Base-by-base conservation (phyloP, 2,113 vertebrate genomes). In the Montifringilla adamsi region DNA sequence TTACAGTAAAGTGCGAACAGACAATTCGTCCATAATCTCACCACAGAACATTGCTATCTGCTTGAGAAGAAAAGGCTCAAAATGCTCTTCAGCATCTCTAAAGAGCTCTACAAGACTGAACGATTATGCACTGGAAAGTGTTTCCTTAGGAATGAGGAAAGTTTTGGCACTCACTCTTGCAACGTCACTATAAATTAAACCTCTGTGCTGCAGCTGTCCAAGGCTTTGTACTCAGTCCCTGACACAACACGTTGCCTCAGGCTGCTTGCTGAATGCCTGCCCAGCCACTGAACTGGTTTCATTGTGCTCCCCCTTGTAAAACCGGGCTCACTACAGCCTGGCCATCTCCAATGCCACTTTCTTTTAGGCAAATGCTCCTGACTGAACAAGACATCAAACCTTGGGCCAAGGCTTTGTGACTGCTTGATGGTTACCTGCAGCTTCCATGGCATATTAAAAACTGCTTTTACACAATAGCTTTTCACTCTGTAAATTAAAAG, bases 161-260 rank as follows among this genome's bases (percentile, higher is more conserved):
- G 56, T 89, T 69, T 88, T 94, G 94, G 84, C 86, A 92, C 0
- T 0, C 11, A 21, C 27, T 49, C 60, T 81, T 81, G 49, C 63
- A 60, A 90, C 23, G 5, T 81, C 89, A 85, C 88, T 75, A 47
- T 75, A 93, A 95, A 90, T 94, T 95, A 92, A 91, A 91, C 69
- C 87, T 90, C 93, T 88, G 82, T 67, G 47, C 75, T 84, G 68
- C 95, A 94, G 87, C 93, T 96, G 93, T 87, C 96, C 91, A 92
- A 72, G 60, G 70, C 96, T 95, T 92, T 94, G 91, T 93, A 81
- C 49, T 84, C 46, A 4, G 75, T 28, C 66, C 75, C 43, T 92
- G 78, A 90, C 77, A 94, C 68, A 84, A 93, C 49, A 41, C 6
- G 4, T 52, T 80, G 87, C 90, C 67, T 86, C 60, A 22, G 89